Conservation (phyloP, 2,888 invertebrate genomes). For the Micropterix aruncella region DNA sequence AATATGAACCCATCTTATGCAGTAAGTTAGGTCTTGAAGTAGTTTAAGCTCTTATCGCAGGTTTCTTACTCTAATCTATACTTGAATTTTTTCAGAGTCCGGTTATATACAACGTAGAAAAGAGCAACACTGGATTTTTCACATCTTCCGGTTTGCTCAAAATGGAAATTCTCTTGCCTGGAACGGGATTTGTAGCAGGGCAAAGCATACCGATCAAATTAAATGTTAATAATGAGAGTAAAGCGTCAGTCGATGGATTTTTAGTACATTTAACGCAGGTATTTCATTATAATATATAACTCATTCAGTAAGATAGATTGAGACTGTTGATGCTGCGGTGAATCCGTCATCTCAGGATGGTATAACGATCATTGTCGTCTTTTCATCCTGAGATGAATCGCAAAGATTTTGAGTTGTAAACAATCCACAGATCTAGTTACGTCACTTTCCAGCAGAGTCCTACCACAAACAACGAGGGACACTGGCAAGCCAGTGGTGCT, state of each 20-base stretch:
- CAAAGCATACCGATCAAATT: background rate
- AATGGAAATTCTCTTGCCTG: background rate
- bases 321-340: too few relatives aligned
- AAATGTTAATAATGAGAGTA: background rate
- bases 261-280: background rate
- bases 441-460: too few relatives aligned
- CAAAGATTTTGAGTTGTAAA: too few relatives aligned
- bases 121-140: background rate
- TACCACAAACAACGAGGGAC: too few relatives aligned
- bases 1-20: background rate
- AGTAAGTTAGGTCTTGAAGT: background rate
- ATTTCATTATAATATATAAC: too few relatives aligned
- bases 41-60: background rate
- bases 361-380: too few relatives aligned
- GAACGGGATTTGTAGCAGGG: background rate
- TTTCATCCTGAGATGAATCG: too few relatives aligned
- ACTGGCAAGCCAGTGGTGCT: too few relatives aligned
- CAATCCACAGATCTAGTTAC: too few relatives aligned
- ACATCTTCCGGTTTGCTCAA: background rate
- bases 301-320: too few relatives aligned
- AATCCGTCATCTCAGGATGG: too few relatives aligned
- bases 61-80: background rate
- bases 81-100: background rate
- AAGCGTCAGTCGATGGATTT: background rate
- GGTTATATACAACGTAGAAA: background rate